Evolutionary conservation across 2,797 vertebrate species (phyloP), one percentile per base, ranked within the genome.

Genomic region (Anguilla obscura): DNA sequence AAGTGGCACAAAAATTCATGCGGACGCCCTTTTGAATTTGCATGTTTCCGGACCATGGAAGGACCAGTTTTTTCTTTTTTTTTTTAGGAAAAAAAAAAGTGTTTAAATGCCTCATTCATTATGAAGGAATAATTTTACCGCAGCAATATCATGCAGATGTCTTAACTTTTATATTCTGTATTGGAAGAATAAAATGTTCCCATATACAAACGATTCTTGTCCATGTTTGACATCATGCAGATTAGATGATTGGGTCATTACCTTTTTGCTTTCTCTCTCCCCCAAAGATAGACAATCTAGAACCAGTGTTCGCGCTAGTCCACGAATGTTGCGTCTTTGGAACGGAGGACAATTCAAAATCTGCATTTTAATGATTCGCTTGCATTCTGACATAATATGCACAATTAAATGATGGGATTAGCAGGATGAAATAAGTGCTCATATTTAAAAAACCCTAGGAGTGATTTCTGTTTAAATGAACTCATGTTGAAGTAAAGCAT

Each of bases 131-230:
- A 12, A 85, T 54, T 60, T 60, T 36, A 21, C 45, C 36, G 79
- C 21, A 74, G 48, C 48, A 18, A 48, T 85, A 12, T 79, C 83
- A 18, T 87, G 86, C 48, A 88, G 24, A 18, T 50, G 18, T 89
- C 30, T 40, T 76, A 86, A 48, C n/a, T 86, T 88, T 88, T 82
- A 74, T 86, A 86, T 80, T 60, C 87, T 88, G 84, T 88, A 58
- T 82, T 52, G 50, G 85, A 79, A 89, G 86, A 87, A 87, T 88
- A 89, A 89, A 86, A 74, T 24, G 71, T 54, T 58, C 74, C 76
- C 87, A 84, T 45, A 79, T 71, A 87, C 36, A n/a, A 24, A 71
- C 18, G 8, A 50, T 86, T 76, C 69, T 24, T 82, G 54, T 76
- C n/a, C 36, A 12, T 82, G 45, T 10, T 2, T 50, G 45, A 82